Evolutionary conservation across 1,140 invertebrate genomes (phyloP).

Genomic region (Zaprionus capensis): DNA sequence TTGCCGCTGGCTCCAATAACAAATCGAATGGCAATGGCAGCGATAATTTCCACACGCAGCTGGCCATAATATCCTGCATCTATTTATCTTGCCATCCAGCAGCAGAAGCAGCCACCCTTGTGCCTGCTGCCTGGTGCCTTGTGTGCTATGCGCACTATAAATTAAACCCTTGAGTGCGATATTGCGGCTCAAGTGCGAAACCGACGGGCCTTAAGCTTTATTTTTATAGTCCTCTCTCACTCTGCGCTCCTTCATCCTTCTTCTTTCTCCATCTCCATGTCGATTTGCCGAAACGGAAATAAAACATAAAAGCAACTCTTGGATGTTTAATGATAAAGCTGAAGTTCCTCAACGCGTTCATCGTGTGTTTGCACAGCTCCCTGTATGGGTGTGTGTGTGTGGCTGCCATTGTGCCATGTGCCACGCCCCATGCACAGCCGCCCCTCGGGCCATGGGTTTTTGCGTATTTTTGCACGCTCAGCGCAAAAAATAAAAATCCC

Average conservation of each 20-base stretch:
- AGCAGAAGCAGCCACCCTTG: constrained; percentile 44
- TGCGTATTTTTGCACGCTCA: constrained; percentile 71
- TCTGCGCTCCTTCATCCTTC: constrained; percentile 21
- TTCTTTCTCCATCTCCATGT: not conserved
- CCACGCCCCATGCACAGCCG: constrained; percentile 38
- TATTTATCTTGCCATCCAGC: constrained; percentile 66
- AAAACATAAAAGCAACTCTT: constrained; percentile 81
- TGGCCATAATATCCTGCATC: constrained; percentile 72
- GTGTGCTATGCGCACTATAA: constrained; percentile 41
- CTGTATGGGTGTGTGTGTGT: constrained; percentile 47
- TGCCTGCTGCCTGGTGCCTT: not conserved
- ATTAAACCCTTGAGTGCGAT: constrained; percentile 79
- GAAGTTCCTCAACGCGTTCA: constrained; percentile 37
- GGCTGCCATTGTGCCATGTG: constrained; percentile 52
- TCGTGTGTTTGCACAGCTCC: constrained; percentile 22
- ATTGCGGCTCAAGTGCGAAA: constrained; percentile 75
- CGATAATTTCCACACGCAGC: constrained; percentile 74
- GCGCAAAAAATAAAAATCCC: constrained; percentile 57
- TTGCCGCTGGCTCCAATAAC: constrained; percentile 57
- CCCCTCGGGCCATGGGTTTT: constrained; percentile 42
- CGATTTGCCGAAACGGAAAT: constrained; percentile 61
- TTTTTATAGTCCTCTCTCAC: constrained; percentile 33
- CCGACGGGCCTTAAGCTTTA: constrained; percentile 63
- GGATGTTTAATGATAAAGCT: constrained; percentile 80
- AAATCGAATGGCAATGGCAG: constrained; percentile 65